Base-by-base conservation (phyloP, 2,113 vertebrate species). In the Oreochromis niloticus region DNA sequence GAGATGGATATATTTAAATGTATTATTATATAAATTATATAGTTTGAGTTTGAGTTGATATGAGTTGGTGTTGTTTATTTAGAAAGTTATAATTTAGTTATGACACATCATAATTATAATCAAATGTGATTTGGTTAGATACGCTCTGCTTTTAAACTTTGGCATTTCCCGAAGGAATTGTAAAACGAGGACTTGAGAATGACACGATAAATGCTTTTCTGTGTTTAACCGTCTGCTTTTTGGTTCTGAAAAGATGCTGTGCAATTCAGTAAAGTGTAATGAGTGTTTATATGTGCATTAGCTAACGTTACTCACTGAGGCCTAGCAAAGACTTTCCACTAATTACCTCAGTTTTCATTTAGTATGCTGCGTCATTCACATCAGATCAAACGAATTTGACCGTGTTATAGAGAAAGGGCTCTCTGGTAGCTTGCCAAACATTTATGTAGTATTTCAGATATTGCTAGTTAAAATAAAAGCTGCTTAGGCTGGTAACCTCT, bases 151-250 rank as follows among this genome's bases (percentile, higher is more conserved):
- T 55, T 71, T 7, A 39, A 32, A 30, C 71, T 50, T 30, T 16
- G 24, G 9, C 24, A 19, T 46, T 46, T 73, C 68, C 14, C 7
- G 9, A 50, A 78, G 27, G 46, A 24, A 55, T 43, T 43, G 41
- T 52, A 32, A 78, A 78, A 52, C 0, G 6, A 75, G 68, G 43
- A 78, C 16, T 50, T 78, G 17, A 78, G 71, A n/a, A 8, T 78
- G 10, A 48, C 2, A 39, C 14, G 30, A 30, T 81, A 27, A 81
- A 61, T 81, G 39, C 56, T 48, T 43, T 41, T 9, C 39, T 46
- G 80, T 46, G 39, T 82, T 46, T 61, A 32, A 61, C 39, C 2
- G 16, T 81, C 34, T 83, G 48, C n/a, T n/a, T 66, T 68, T 83
- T 83, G 61, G 24, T 75, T 10, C 24, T 30, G 17, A 81, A 43